Evolutionary conservation across 1,140 invertebrate genomes (phyloP).

Genomic region (Drosophila nebulosa): DNA sequence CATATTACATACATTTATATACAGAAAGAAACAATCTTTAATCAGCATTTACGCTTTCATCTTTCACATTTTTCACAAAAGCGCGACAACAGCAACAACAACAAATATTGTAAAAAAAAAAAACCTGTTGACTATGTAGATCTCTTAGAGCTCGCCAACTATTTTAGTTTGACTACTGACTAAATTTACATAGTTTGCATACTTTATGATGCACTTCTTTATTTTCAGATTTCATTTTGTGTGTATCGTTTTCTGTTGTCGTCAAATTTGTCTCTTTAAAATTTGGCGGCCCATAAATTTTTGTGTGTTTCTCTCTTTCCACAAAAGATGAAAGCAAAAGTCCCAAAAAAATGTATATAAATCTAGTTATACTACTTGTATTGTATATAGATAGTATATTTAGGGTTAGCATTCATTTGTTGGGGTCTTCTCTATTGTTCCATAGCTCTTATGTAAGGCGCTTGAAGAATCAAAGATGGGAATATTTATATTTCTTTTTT

Average conservation of each 20-base stretch:
- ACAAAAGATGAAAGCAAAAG: constrained; percentile 57
- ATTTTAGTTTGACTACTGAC: constrained; percentile 42
- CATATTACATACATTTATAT: constrained; percentile 36
- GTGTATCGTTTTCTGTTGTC: constrained; percentile 8
- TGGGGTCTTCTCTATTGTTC: background rate
- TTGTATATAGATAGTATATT: background rate
- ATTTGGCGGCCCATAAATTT: constrained; percentile 23
- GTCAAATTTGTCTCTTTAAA: constrained; percentile 42
- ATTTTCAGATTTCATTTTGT: background rate
- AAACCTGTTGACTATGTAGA: constrained; percentile 12
- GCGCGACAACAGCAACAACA: constrained; percentile 30
- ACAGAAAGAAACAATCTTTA: constrained; percentile 55
- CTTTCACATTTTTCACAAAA: constrained; percentile 57
- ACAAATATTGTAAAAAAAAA: background rate
- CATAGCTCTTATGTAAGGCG: background rate
- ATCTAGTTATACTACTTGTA: background rate
- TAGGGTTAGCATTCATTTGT: background rate
- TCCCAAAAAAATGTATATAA: constrained; percentile 18
- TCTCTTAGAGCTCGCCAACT: constrained; percentile 10
- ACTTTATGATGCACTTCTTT: constrained; percentile 22
- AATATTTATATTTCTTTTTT: background rate
- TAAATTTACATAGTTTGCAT: constrained; percentile 49
- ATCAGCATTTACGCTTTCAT: constrained; percentile 64
- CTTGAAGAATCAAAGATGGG: background rate
- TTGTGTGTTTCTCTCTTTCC: constrained; percentile 7